Evolutionary conservation across 1,140 invertebrate genomes (phyloP).

Genomic region (Idris sp.): DNA sequence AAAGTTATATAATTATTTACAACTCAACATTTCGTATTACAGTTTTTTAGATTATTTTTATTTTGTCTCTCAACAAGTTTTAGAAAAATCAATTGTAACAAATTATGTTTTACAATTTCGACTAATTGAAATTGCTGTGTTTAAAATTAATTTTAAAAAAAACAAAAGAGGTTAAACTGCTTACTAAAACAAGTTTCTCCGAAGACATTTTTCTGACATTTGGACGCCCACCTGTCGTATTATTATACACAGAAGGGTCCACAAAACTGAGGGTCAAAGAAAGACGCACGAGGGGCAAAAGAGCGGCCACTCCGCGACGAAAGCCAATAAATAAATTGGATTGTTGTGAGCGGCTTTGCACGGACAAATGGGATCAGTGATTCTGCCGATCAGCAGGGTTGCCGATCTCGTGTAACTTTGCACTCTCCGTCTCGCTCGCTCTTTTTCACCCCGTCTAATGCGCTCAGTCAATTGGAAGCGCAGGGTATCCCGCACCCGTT

Average conservation of each 20-base stretch:
- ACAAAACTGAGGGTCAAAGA: slow-evolving; percentile 37
- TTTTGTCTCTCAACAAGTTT: too few relatives aligned
- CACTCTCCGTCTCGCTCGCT: too few relatives aligned
- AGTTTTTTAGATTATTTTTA: too few relatives aligned
- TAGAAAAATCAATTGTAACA: too few relatives aligned
- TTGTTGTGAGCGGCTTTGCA: slow-evolving; percentile 73
- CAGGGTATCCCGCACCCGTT: slow-evolving; percentile 61
- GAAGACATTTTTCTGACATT: slow-evolving; percentile 16
- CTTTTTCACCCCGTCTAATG: slow-evolving; percentile 55
- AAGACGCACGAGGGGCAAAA: slow-evolving; percentile 49
- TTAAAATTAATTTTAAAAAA: too few relatives aligned
- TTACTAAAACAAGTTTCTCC: background rate
- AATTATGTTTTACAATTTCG: too few relatives aligned
- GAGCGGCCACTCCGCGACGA: slow-evolving; percentile 56
- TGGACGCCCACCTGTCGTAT: slow-evolving; percentile 41
- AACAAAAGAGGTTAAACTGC: too few relatives aligned
- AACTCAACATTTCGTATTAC: too few relatives aligned
- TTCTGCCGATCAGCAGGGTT: slow-evolving; percentile 74
- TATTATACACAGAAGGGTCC: slow-evolving; percentile 14
- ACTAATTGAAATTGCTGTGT: too few relatives aligned
- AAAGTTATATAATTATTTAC: too few relatives aligned
- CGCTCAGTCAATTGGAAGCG: slow-evolving; percentile 64
- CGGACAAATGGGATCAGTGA: slow-evolving; percentile 77
- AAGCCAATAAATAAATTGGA: slow-evolving; percentile 79
- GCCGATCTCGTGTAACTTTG: too few relatives aligned